Percentiles rank a stretch among this genome's conserved stretches.
Conservation (phyloP, 2,888 invertebrate species). For the Venusia cambrica region DNA sequence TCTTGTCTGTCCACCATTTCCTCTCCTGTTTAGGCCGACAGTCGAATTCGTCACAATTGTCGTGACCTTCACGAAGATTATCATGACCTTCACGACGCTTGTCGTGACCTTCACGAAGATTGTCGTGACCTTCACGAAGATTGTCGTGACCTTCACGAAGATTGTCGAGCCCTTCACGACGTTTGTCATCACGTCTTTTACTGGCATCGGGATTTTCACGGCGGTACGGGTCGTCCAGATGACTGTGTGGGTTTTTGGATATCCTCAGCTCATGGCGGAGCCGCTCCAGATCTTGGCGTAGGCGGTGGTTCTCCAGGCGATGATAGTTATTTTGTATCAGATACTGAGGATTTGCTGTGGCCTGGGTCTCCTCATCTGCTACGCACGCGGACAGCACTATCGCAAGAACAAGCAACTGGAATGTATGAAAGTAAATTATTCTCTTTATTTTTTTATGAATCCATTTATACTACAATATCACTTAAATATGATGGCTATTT, state of each 20-base stretch:
- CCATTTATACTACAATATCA: too few species aligned
- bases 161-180: conserved; percentile 1
- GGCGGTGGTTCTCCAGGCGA: conserved; percentile 13
- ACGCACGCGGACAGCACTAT: conserved; percentile 23
- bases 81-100: conserved; percentile 10
- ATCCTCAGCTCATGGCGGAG: conserved; percentile 15
- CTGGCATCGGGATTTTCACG: conserved; percentile 1
- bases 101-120: neutral
- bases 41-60: conserved; percentile 4
- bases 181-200: too few species aligned
- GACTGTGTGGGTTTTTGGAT: conserved; percentile 11
- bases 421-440: too few species aligned
- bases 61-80: conserved; percentile 7
- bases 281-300: conserved; percentile 19
- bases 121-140: neutral
- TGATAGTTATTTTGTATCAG: conserved; percentile 14
- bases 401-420: conserved; percentile 36
- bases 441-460: too few species aligned
- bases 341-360: conserved; percentile 12
- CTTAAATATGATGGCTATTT: too few species aligned
- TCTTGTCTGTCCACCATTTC: conserved; percentile 18
- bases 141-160: neutral
- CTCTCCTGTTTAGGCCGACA: conserved; percentile 3
- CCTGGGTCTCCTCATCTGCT: conserved; percentile 19
- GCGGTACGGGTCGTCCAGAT: conserved; percentile 15